Percentiles rank a stretch among this genome's conserved stretches.
Evolutionary conservation across 2,888 invertebrate genomes (phyloP).

Genomic region (Kuschelorhynchus macadamiae): DNA sequence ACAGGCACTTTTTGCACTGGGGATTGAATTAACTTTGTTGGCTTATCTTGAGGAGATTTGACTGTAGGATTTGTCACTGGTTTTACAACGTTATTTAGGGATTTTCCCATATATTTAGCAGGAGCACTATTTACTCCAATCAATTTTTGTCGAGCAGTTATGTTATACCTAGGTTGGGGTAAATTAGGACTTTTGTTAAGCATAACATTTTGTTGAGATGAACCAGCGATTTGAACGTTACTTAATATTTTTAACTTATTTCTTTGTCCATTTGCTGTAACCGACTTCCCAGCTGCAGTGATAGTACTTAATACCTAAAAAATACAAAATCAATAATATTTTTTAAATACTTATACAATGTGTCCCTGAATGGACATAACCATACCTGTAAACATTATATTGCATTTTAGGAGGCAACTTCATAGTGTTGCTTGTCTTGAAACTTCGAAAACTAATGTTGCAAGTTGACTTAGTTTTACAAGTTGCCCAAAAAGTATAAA

Average conservation of each 20-base stretch:
- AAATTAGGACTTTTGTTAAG: conserved; percentile 60
- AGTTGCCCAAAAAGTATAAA: too few relatives aligned
- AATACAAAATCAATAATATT: conserved; percentile 19
- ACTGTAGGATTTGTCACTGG: conserved; percentile 49
- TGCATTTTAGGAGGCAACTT: too few relatives aligned
- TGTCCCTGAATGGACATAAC: too few relatives aligned
- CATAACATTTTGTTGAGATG: conserved; percentile 60
- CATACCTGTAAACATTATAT: too few relatives aligned
- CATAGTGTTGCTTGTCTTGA: too few relatives aligned
- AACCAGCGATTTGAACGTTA: conserved; percentile 60
- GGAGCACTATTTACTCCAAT: conserved; percentile 62
- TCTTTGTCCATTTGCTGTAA: conserved; percentile 64
- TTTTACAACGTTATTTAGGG: conserved; percentile 54
- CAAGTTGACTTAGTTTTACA: too few relatives aligned
- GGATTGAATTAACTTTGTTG: conserved; percentile 60
- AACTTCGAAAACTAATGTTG: too few relatives aligned
- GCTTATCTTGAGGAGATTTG: conserved; percentile 56
- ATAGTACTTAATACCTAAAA: conserved; percentile 55
- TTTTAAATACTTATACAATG: too few relatives aligned
- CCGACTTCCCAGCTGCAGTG: conserved; percentile 49
- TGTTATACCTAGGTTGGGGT: conserved; percentile 56
- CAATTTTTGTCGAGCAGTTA: conserved; percentile 62
- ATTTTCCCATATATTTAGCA: conserved; percentile 63
- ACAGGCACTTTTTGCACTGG: conserved; percentile 64
- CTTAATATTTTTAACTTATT: conserved; percentile 67